These are phyloP conservation scores for Poeciliopsis gracilis DNA, from an alignment of 2,797 vertebrate species.

Conservation along the genomic window DNA sequence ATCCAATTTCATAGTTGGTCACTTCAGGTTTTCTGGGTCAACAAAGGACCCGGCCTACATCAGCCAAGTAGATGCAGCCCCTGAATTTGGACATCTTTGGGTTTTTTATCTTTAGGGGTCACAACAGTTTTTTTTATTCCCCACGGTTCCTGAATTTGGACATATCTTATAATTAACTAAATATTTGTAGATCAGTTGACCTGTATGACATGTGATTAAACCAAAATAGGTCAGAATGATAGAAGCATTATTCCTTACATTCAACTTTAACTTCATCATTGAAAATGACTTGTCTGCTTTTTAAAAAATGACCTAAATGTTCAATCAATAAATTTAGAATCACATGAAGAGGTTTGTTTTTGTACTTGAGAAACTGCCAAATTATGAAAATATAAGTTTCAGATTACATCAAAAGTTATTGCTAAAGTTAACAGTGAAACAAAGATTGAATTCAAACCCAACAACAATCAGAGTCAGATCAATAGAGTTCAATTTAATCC, in stretches of 20 bases:
- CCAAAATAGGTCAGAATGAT: not conserved
- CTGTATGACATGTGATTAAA: not conserved
- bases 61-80: not conserved
- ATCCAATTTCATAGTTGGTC: not conserved
- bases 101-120: too few relatives aligned
- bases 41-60: not conserved
- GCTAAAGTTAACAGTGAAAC: not conserved
- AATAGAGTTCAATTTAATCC: not conserved
- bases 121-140: too few relatives aligned
- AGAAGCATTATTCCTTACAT: not conserved
- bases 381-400: not conserved
- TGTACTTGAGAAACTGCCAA: not conserved
- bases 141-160: not conserved
- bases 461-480: not conserved
- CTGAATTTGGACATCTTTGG: not conserved
- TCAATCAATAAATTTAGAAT: not conserved
- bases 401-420: not conserved
- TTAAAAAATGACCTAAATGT: not conserved
- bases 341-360: not conserved
- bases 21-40: not conserved
- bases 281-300: not conserved
- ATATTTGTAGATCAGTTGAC: not conserved
- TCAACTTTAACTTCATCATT: not conserved
- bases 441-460: not conserved
- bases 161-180: not conserved